Conservation (phyloP, 2,888 invertebrate species). For the Temnothorax unifasciatus region DNA sequence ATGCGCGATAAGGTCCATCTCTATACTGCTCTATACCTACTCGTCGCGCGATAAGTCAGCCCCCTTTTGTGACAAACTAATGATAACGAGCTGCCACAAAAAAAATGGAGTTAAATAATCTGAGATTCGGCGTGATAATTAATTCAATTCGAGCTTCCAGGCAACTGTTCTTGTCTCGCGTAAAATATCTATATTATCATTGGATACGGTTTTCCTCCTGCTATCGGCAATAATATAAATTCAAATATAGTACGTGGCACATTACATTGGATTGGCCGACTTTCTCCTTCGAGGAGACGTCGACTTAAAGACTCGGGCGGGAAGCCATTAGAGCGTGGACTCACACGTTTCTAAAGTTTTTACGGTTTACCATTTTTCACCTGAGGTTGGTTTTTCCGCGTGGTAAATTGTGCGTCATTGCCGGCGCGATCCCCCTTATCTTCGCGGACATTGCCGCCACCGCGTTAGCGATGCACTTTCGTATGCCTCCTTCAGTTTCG, state of each 20-base stretch:
- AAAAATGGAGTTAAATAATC: conserved; percentile 16
- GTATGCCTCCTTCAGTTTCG: conserved; percentile 1
- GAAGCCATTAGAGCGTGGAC: neutral
- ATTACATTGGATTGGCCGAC: conserved; percentile 19
- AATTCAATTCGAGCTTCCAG: conserved; percentile 4
- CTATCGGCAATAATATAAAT: neutral
- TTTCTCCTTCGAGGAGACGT: conserved; percentile 7
- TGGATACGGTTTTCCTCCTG: neutral
- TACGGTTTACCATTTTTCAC: neutral
- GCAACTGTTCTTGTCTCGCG: neutral
- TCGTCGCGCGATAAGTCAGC: conserved; percentile 16
- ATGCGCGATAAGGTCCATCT: conserved; percentile 14
- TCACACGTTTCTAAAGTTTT: conserved; percentile 26
- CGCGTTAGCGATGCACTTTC: conserved; percentile 49
- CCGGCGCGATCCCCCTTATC: conserved; percentile 36
- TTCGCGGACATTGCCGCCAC: conserved; percentile 45
- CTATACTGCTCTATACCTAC: conserved; percentile 2
- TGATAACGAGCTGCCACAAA: conserved; percentile 3
- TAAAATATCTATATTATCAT: neutral
- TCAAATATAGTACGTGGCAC: neutral
- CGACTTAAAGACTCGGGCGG: neutral
- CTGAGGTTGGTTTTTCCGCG: conserved; percentile 1
- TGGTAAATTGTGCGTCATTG: neutral
- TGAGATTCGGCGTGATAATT: neutral
- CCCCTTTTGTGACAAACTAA: conserved; percentile 8